These are phyloP conservation scores for Anthoscopus minutus DNA, from an alignment of 2,113 vertebrate genomes.

Conservation along the genomic window DNA sequence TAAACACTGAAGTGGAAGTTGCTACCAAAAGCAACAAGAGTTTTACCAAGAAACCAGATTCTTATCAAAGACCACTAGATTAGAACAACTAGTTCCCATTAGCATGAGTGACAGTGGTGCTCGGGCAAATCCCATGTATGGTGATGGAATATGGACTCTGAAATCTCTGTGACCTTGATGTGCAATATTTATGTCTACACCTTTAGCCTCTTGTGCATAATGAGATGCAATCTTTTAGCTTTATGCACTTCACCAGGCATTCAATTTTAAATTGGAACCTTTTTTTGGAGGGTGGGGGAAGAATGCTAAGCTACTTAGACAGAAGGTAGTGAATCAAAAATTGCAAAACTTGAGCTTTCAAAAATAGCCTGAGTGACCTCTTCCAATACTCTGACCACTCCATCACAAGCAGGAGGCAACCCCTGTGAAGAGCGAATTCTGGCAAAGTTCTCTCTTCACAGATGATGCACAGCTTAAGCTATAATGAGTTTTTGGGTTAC, in stretches of 20 bases:
- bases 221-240: slow-evolving; percentile 44
- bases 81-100: not conserved
- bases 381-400: slow-evolving; percentile 85
- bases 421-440: slow-evolving; percentile 85
- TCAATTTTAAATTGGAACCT: slow-evolving; percentile 59
- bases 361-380: slow-evolving; percentile 85
- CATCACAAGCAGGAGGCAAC: slow-evolving; percentile 81
- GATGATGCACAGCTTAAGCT: slow-evolving; percentile 89
- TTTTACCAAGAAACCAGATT: not conserved
- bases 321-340: slow-evolving; percentile 78
- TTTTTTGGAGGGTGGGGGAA: not conserved
- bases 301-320: slow-evolving; percentile 67
- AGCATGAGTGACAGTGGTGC: not conserved
- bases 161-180: slow-evolving; percentile 59
- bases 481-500: slow-evolving; percentile 99
- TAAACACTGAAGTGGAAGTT: not conserved
- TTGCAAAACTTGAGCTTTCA: slow-evolving; percentile 78
- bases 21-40: not conserved
- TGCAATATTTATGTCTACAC: slow-evolving; percentile 21
- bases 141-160: slow-evolving; percentile 20
- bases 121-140: slow-evolving; percentile 37
- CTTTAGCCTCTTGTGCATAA: slow-evolving; percentile 34
- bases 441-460: slow-evolving; percentile 87
- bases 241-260: slow-evolving; percentile 56
- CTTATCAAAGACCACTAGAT: not conserved